Evolutionary conservation across 1,140 invertebrate genomes (phyloP), one percentile per base, ranked within the genome.

Genomic region (Melitaea cinxia): DNA sequence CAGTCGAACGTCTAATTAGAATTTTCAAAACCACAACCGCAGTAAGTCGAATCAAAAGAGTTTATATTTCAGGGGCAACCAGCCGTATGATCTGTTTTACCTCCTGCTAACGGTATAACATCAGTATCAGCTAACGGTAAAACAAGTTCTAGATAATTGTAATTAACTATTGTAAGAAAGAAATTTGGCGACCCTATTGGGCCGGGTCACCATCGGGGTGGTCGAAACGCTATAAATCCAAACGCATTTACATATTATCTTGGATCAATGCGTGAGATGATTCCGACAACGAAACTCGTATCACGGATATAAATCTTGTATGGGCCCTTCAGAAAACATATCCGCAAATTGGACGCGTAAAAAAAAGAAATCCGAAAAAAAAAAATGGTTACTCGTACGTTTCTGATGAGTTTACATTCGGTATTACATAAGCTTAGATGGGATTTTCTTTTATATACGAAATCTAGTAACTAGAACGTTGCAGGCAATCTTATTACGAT

Each of bases 161-260:
- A n/a, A n/a, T n/a, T n/a, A n/a, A n/a, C n/a, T n/a, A n/a, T n/a
- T n/a, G n/a, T n/a, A n/a, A n/a, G n/a, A n/a, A n/a, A n/a, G n/a
- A 10, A 14, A n/a, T 2, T 47, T 47, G 19, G 42, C 42, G 17
- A 47, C 42, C 15, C 19, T 54, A 55, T 14, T 10, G 35, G 30
- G 19, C 53, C 17, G 35, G 30, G 33, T 17, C 24, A 21, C 14
- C 53, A 12, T 23, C 23, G 15, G 35, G 63, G 55, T 58, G 55
- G 56, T 35, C 64, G 37, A 58, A 53, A 59, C 19, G 26, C 49
- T 45, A 66, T 59, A 66, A 59, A 47, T 45, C 28, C 30, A 24
- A 17, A 47, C 50, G 21, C 30, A 66, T 66, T 60, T 66, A 42
- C 64, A 66, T 66, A 66, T 55, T 6, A 55, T 35, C 50, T 54